Evolutionary conservation across 2,113 vertebrate species (phyloP).

Genomic region (Sisor rabdophorus): DNA sequence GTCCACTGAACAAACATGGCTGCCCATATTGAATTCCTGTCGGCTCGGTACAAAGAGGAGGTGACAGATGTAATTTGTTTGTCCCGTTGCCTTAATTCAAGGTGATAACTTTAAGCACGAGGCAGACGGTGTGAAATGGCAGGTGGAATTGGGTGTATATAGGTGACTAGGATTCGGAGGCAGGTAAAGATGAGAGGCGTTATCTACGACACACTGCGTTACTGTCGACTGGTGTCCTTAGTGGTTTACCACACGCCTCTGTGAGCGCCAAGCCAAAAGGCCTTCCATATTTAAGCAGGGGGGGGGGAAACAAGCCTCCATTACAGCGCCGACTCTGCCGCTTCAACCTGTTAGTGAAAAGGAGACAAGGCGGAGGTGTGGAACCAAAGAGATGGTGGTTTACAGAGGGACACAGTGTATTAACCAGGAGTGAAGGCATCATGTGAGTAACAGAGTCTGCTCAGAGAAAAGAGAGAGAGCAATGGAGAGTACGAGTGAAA

Average conservation of each 20-base stretch:
- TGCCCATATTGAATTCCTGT: slow-evolving; percentile 71
- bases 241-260: slow-evolving; percentile 18
- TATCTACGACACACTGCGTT: slow-evolving; percentile 38
- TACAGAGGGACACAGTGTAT: slow-evolving; percentile 53
- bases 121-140: slow-evolving; percentile 44
- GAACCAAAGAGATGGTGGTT: slow-evolving; percentile 34
- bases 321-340: slow-evolving; percentile 41
- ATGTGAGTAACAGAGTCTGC: slow-evolving; percentile 49
- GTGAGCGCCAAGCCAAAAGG: slow-evolving; percentile 34
- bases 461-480: slow-evolving; percentile 38
- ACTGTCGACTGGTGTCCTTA: slow-evolving; percentile 37
- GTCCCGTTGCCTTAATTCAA: slow-evolving; percentile 75
- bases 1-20: slow-evolving; percentile 69
- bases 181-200: slow-evolving; percentile 44
- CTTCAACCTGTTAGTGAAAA: slow-evolving; percentile 16
- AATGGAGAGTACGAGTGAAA: slow-evolving; percentile 31
- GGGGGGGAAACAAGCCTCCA: slow-evolving; percentile 37
- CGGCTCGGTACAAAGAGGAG: slow-evolving; percentile 71
- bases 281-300: slow-evolving; percentile 39
- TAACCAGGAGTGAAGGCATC: slow-evolving; percentile 55
- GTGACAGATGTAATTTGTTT: slow-evolving; percentile 78
- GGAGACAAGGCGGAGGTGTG: slow-evolving; percentile 23
- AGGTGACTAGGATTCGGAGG: slow-evolving; percentile 8
- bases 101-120: slow-evolving; percentile 63
- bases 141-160: slow-evolving; percentile 51